phyloP scores from a whole-genome alignment of 2,888 invertebrate species.

The Caenorhabditis wallacei region DNA sequence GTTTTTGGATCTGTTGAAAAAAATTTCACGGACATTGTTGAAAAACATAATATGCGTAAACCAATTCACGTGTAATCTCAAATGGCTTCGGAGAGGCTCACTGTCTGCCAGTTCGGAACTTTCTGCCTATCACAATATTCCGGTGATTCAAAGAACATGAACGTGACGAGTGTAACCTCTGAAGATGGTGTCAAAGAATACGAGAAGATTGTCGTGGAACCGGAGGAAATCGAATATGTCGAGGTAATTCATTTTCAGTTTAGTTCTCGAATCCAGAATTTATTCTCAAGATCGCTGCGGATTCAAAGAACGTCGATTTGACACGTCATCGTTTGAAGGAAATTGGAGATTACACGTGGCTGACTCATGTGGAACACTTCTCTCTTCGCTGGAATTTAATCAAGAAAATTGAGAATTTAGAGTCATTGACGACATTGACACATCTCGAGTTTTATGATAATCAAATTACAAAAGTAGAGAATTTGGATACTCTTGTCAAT shows the following conservation, averaged over 20 bases:
- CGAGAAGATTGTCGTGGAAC: conserved; percentile 53
- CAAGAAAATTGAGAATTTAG: conserved; percentile 94
- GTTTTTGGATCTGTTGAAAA: too few species aligned
- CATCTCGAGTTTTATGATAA: conserved; percentile 98
- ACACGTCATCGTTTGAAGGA: conserved; percentile 74
- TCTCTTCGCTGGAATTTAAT: conserved; percentile 96
- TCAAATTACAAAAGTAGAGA: conserved; percentile 89
- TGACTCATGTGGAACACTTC: conserved; percentile 86
- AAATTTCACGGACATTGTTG: too few species aligned
- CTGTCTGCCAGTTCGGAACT: too few species aligned
- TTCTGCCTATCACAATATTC: too few species aligned
- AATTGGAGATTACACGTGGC: conserved; percentile 75
- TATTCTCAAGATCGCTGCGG: conserved; percentile 50
- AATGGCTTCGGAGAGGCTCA: too few species aligned
- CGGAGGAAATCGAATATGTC: conserved; percentile 54
- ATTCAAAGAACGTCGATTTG: conserved; percentile 70
- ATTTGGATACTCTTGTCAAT: conserved; percentile 91
- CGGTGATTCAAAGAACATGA: too few species aligned
- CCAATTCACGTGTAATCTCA: too few species aligned
- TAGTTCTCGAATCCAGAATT: too few species aligned
- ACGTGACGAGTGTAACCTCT: conserved; percentile 54
- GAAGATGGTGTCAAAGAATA: conserved; percentile 55
- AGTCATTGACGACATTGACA: conserved; percentile 87
- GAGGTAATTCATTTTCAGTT: conserved; percentile 50
- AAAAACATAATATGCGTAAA: too few species aligned